Base-by-base conservation (phyloP, 1,140 invertebrate genomes). In the Meloidogyne floridensis region DNA sequence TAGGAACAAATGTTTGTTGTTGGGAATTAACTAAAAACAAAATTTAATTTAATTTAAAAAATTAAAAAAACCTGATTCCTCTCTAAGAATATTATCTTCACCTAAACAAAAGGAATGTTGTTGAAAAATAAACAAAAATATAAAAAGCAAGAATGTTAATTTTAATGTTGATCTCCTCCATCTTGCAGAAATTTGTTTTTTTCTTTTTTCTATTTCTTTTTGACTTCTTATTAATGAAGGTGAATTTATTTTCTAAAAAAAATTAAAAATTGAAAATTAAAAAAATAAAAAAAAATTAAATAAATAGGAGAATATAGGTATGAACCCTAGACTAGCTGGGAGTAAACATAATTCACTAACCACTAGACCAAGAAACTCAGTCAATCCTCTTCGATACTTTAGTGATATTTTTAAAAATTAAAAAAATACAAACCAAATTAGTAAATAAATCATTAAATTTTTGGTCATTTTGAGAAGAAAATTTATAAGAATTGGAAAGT, bases 1-100 rank as follows among this genome's bases (percentile, higher is more conserved):
- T 20, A 42, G 77, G 77, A 69, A 56, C 20, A 18, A 72, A 72
- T 65, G 59, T n/a, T 65, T 65, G 59, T 65, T 65, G 59, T n/a
- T 65, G 10, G n/a, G 59, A 65, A 65, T 65, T 65, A n/a, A 65
- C 59, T 65, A 65, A 65, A 65, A n/a, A n/a, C n/a, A n/a, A 59
- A 15, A 15, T n/a, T n/a, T 5, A 65, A 65, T 0, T n/a, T n/a
- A n/a, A 65, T n/a, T n/a, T n/a, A 65, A 15, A 15, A 59, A 65
- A n/a, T n/a, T 65, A 65, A 65, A 65, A 65, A 65, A 65, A 65
- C 59, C 59, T 65, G n/a, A n/a, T 65, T 59, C 56, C 4, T 47
- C 7, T 47, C 13, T 13, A 59, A 59, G n/a, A 5, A n/a, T n/a
- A 65, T n/a, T 65, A 65, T 65, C n/a, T 6, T 65, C 7, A 3